phyloP scores from a whole-genome alignment of 2,888 invertebrate genomes.

The Branchipolynoe longqiensis region DNA sequence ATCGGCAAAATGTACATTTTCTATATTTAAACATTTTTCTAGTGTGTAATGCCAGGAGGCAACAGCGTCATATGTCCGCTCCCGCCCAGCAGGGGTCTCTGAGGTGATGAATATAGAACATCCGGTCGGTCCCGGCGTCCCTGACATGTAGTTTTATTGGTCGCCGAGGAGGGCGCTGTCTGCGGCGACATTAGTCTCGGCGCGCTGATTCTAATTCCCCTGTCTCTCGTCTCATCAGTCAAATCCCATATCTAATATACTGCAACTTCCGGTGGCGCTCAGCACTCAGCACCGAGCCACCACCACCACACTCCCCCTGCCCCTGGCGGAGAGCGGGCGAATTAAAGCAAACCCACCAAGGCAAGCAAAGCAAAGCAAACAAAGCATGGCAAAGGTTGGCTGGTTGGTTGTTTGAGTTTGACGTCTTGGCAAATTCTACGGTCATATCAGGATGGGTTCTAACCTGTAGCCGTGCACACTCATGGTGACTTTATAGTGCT shows the following conservation, averaged over 20 bases:
- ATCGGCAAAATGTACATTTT: too few species aligned
- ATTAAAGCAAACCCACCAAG: too few species aligned
- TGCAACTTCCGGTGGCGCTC: slow-evolving; percentile 7
- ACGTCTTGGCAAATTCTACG: too few species aligned
- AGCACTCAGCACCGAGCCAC: too few species aligned
- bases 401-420: too few species aligned
- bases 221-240: slow-evolving; percentile 49
- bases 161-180: slow-evolving; percentile 29
- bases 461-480: too few species aligned
- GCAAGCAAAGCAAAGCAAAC: too few species aligned
- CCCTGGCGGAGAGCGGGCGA: too few species aligned
- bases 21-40: not conserved
- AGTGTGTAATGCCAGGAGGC: not conserved
- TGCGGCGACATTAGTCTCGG: slow-evolving; percentile 45
- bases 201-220: slow-evolving; percentile 41
- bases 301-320: too few species aligned
- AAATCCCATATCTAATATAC: slow-evolving; percentile 56
- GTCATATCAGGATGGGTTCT: too few species aligned
- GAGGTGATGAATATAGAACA: slow-evolving; percentile 47
- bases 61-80: not conserved
- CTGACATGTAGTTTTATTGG: slow-evolving; percentile 52
- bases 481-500: too few species aligned
- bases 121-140: slow-evolving; percentile 43
- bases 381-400: too few species aligned
- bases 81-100: not conserved